These are phyloP conservation scores for Drosophila truncata DNA, from an alignment of 1,140 invertebrate species.

Conservation along the genomic window DNA sequence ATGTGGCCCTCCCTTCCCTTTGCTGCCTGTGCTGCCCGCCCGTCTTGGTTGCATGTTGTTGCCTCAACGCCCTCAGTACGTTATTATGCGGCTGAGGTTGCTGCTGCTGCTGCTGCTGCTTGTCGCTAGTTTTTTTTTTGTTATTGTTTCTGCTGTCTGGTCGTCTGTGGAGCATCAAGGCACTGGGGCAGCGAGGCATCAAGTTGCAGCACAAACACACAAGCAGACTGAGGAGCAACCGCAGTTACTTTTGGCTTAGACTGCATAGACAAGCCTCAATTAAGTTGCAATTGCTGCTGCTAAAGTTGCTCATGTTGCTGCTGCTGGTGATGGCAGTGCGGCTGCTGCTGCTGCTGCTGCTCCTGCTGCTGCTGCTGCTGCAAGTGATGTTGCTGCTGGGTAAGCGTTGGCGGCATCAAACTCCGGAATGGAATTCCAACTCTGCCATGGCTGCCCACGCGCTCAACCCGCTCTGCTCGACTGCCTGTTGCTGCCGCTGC, in stretches of 20 bases:
- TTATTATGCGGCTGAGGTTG: constrained; percentile 68
- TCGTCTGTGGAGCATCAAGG: constrained; percentile 83
- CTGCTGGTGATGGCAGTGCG: constrained; percentile 20
- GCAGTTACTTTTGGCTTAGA: constrained; percentile 72
- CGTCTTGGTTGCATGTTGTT: constrained; percentile 65
- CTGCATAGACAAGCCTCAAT: constrained; percentile 80
- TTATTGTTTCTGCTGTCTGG: constrained; percentile 66
- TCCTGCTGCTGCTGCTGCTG: constrained; percentile 27
- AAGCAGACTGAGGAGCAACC: constrained; percentile 52
- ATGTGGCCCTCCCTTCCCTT: neutral
- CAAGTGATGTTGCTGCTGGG: constrained; percentile 37
- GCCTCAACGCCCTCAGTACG: constrained; percentile 80
- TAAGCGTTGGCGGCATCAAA: constrained; percentile 70
- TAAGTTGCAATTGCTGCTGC: constrained; percentile 75
- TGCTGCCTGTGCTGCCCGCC: constrained; percentile 4
- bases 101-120: constrained; percentile 59
- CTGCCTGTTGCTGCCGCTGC: constrained; percentile 42
- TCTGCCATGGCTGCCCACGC: constrained; percentile 68
- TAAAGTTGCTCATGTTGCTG: constrained; percentile 25
- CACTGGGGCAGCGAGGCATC: constrained; percentile 82
- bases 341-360: constrained; percentile 18
- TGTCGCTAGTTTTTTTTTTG: constrained; percentile 28
- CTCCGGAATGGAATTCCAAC: constrained; percentile 59
- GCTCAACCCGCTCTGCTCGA: constrained; percentile 47
- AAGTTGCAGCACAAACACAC: constrained; percentile 59